Evolutionary conservation across 2,797 vertebrate species (phyloP), one percentile per base, ranked within the genome.

Genomic region (Lepilemur septentrionalis): DNA sequence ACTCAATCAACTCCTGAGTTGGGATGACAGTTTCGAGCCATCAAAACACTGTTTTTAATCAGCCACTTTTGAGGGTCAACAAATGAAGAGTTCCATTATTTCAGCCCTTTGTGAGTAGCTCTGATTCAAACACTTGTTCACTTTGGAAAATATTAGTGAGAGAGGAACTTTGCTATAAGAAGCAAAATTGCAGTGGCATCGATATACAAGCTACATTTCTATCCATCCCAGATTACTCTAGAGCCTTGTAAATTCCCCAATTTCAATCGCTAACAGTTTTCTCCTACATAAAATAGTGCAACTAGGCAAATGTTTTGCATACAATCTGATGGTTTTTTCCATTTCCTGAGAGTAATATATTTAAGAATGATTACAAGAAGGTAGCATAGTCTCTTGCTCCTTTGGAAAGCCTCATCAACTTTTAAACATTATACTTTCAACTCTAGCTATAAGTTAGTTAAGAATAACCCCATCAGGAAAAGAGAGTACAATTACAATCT

Each of bases 351-450:
- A 5, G 48, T 50, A 89, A 79, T 35, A 52, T 50, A 70, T 81
- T 96, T 96, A 73, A 94, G 17, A 94, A 95, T 61, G 7, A 93
- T 83, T 94, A 25, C 11, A 70, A 72, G n/a, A 84, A 95, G 14
- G 32, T 50, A 81, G 9, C 48, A 81, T 30, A 35, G 1, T n/a
- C 30, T 81, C n/a, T 88, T 20, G 14, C 2, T 75, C 38, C 20
- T 94, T 75, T 73, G 63, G 80, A 94, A 92, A 87, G 18, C 18
- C 35, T 96, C 32, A 43, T 28, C 30, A 61, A 96, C n/a, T 92
- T 96, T 90, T 78, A 80, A 97, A 84, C 5, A 63, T 67, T 75
- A n/a, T n/a, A 55, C 10, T 96, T 97, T 95, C 30, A 79, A 79
- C 38, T 84, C 52, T 55, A 73, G 59, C 75, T 70, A 35, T 32